Base-by-base conservation (phyloP, 2,797 vertebrate species). In the Pangasius djambal region DNA sequence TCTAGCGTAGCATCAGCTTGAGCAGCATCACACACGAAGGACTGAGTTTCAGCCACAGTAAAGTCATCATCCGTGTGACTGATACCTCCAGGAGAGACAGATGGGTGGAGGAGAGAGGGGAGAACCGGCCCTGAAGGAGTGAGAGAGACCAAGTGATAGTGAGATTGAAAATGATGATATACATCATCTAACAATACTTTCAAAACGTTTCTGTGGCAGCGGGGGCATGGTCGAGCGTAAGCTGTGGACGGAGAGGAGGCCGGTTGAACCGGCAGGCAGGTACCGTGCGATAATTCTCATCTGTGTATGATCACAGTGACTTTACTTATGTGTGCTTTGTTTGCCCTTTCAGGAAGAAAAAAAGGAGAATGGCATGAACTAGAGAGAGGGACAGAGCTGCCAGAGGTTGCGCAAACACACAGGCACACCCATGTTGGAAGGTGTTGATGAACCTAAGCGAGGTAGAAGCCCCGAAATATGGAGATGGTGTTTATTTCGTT, bases 11-110 rank as follows among this genome's bases (percentile, higher is more conserved):
- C 86, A 34, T 89, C 82, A 6, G 57, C 9, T 0, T 61, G 18
- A 48, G 40, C 79, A n/a, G 74, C 83, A 16, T 93, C 92, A 61
- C 92, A 52, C 57, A 93, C 85, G n/a, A 96, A 97, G 1, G 93
- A 91, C 91, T 97, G 97, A 0, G 97, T 97, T 86, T 96, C 96
- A 0, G 95, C 96, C 28, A 96, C 91, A 4, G 86, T 85, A 82
- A 93, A 92, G 65, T 95, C 94, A 10, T 95, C 94, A 0, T 95
- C 94, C 18, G 94, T 94, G 88, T 89, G 37, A 88, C 12, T 93
- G 81, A 90, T 92, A 70, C 93, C 93, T 89, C 93, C 84, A 44
- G 92, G 89, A 28, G 88, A 81, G 13, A 44, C 67, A 28, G 52
- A 55, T 61, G 86, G 50, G 89, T 86, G 88, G 37, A 78, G 15